Percentiles rank a stretch among this genome's conserved stretches.
phyloP scores from a whole-genome alignment of 2,113 vertebrate species.

The Caranx ignobilis region DNA sequence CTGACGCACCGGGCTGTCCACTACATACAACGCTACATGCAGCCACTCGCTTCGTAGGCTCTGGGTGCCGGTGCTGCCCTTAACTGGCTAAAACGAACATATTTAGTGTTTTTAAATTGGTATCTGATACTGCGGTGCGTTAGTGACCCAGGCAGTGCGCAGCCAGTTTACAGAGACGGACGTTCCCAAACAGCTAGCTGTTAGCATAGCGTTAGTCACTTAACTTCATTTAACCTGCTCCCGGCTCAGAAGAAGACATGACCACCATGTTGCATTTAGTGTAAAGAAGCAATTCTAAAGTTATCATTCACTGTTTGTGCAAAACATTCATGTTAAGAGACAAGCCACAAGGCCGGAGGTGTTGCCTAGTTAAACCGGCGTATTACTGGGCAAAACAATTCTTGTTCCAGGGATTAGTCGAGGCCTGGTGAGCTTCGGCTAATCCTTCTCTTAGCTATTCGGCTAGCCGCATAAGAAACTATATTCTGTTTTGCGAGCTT shows the following conservation, averaged over 20 bases:
- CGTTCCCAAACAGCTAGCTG: background rate
- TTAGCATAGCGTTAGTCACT: conserved; percentile 5
- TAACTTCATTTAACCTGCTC: background rate
- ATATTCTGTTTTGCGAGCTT: background rate
- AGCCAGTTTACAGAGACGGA: background rate
- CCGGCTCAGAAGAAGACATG: background rate
- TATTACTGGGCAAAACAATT: conserved; percentile 40
- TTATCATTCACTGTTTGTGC: background rate
- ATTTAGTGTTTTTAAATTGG: background rate
- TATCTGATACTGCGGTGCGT: background rate
- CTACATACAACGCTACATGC: background rate
- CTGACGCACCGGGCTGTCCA: background rate
- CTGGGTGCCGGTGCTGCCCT: too few species aligned
- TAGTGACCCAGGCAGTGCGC: too few species aligned
- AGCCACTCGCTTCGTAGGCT: background rate
- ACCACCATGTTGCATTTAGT: background rate
- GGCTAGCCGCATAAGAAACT: background rate
- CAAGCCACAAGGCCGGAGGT: conserved; percentile 1
- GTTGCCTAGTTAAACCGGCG: conserved; percentile 23
- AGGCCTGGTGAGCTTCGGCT: conserved; percentile 62
- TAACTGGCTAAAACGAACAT: background rate
- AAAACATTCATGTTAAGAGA: background rate
- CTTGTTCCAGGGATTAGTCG: conserved; percentile 80
- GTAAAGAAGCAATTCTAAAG: background rate
- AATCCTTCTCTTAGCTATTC: conserved; percentile 30